A percentile compares a stretch with the other conserved stretches of the same genome.
These are phyloP conservation scores for Porites evermanni DNA, from an alignment of 92 coral and sea anemone species.

Conservation along the genomic window DNA sequence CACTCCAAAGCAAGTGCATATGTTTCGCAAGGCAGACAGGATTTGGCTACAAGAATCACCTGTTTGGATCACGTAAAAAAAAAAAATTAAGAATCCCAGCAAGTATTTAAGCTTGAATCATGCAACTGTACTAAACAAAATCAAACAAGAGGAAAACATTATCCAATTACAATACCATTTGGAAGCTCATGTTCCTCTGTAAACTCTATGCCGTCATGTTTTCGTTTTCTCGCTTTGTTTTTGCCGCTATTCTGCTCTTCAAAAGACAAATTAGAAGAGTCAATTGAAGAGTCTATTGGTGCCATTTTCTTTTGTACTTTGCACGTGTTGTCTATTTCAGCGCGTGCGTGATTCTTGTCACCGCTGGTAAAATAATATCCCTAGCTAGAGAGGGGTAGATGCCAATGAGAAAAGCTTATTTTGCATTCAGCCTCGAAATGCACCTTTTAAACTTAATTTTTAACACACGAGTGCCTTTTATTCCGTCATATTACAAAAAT, in stretches of 20 bases:
- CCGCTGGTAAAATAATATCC: not conserved
- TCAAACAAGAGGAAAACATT: not conserved
- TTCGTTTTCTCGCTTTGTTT: conserved; percentile 28
- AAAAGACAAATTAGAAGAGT: not conserved
- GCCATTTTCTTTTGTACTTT: not conserved
- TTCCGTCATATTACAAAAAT: not conserved
- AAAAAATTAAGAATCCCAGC: not conserved
- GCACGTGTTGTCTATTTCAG: not conserved
- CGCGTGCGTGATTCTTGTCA: conserved; percentile 22
- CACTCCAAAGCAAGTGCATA: conserved; percentile 72
- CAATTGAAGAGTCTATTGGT: not conserved
- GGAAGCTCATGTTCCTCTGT: not conserved
- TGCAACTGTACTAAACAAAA: not conserved
- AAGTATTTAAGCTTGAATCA: not conserved
- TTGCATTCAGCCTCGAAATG: not conserved
- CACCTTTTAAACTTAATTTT: not conserved
- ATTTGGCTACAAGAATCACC: conserved; percentile 29
- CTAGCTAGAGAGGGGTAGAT: conserved; percentile 13
- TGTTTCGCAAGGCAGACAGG: conserved; percentile 49
- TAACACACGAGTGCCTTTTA: not conserved
- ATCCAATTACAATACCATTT: not conserved
- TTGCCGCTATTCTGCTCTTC: not conserved
- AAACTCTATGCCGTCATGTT: not conserved
- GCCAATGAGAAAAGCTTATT: not conserved
- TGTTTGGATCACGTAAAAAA: not conserved